Evolutionary conservation across 2,888 invertebrate genomes (phyloP), one percentile per base, ranked within the genome.

Genomic region (Eristalinus sepulchralis): DNA sequence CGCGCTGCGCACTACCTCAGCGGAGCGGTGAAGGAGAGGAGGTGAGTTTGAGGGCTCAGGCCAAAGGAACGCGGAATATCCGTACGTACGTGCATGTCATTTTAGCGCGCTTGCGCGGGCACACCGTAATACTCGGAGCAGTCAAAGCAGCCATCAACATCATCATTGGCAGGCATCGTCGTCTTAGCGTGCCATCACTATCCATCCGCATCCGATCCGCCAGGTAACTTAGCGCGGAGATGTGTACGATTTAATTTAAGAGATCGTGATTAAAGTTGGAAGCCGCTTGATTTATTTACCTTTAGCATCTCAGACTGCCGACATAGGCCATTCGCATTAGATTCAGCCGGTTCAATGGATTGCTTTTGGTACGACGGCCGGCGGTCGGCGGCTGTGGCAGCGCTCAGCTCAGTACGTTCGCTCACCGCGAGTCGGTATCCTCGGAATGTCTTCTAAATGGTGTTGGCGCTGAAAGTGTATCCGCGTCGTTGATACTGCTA

Each of bases 261-360:
- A 88, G 88, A 88, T 88, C 88, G 88, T 88, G 88, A 88, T 88
- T 88, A 84, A 88, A 88, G 88, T 88, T 88, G 88, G 88, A 88
- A 88, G 88, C 88, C 88, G 88, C 87, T 84, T 88, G 88, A 88
- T 88, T 88, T 88, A 88, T 88, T 88, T 88, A 80, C 79, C 88
- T 79, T 80, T 82, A 73, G 68, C 67, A 82, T 81, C 87, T 86
- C 78, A 76, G 76, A 47, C 73, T 71, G 66, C 80, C 88, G 80
- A 83, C 88, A 86, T 88, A 88, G 80, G 86, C 83, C 86, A 88
- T 78, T 81, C 85, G 88, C 79, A 88, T 85, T 88, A 85, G 73
- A 86, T 66, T 47, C 47, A 47, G 78, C 71, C 76, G 82, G 88
- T 88, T 79, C 81, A 78, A 79, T 88, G 86, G 84, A 70, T 68